These are phyloP conservation scores for Ictalurus furcatus DNA, from an alignment of 2,113 vertebrate species.

Conservation along the genomic window DNA sequence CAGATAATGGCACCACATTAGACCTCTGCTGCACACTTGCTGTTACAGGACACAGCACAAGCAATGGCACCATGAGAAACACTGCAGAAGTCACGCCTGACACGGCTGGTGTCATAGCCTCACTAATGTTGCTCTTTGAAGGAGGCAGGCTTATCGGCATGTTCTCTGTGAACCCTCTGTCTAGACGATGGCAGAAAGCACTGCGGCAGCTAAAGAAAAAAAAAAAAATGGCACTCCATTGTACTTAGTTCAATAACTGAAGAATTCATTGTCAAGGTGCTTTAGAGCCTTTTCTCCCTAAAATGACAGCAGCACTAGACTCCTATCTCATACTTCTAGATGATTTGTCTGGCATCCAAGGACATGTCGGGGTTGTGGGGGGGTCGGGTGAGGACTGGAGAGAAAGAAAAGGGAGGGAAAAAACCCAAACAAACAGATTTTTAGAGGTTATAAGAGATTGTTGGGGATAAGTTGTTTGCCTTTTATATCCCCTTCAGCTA, in stretches of 20 bases:
- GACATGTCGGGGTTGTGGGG: neutral
- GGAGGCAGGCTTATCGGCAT: constrained; percentile 36
- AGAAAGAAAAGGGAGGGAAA: neutral
- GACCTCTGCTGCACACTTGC: neutral
- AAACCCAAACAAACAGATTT: neutral
- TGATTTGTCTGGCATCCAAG: constrained; percentile 41
- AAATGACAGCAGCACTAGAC: constrained; percentile 46
- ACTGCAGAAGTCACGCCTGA: neutral
- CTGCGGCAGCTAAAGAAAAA: constrained; percentile 32
- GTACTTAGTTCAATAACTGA: constrained; percentile 45
- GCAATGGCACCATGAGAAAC: neutral
- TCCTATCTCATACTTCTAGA: constrained; percentile 34
- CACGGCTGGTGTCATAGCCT: constrained; percentile 11
- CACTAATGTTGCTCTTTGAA: constrained; percentile 40
- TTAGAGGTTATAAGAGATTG: neutral
- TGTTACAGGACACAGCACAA: neutral
- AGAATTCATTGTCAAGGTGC: constrained; percentile 50
- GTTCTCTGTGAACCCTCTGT: constrained; percentile 40
- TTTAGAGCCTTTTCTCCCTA: constrained; percentile 27
- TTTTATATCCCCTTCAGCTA: neutral
- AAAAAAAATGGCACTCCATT: constrained; percentile 37
- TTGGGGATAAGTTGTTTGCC: neutral
- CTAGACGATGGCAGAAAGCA: constrained; percentile 33
- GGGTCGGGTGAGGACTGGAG: neutral
- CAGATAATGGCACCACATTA: neutral